Evolutionary conservation across 2,113 vertebrate genomes (phyloP), one percentile per base, ranked within the genome.

Genomic region (Calyptomena viridis): DNA sequence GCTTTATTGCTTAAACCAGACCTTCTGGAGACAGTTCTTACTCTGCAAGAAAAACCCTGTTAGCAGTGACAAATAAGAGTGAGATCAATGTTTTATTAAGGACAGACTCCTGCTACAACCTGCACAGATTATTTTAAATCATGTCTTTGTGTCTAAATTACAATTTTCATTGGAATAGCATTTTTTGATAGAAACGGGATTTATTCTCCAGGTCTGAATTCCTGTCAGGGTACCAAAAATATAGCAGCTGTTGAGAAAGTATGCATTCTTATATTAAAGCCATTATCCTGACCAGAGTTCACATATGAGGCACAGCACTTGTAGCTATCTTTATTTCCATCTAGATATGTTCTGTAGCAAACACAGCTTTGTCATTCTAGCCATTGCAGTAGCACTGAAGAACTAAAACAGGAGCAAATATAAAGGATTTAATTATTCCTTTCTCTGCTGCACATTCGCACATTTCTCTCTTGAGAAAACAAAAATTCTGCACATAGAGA

Each of bases 81-180:
- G 72, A 92, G 80, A 97, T 89, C 80, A 84, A 49, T 93, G 77
- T 85, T 96, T 97, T 80, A 93, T 94, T 89, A 95, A 93, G 90
- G 84, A 85, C 71, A 85, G 77, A 60, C 69, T 92, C 71, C 39
- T 89, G 62, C 52, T 87, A 89, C 50, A 96, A 69, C 47, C 53
- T 31, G 46, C 60, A 42, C 28, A 40, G 85, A 89, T 96, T 84
- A 92, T 87, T 82, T 89, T 69, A 95, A 93, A 76, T 62, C 83
- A 82, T 24, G 52, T 42, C 37, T 86, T 84, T 90, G 50, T 47
- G 52, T 89, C 77, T 95, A 95, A 94, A 95, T 93, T 92, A 89
- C 59, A 93, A 77, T 89, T 96, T 93, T 96, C 69, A 97, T 96
- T 95, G 87, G 78, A 89, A 79, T 49, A 77, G 59, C 39, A 68